phyloP scores from a whole-genome alignment of 2,113 vertebrate species.

The Tenrec ecaudatus region DNA sequence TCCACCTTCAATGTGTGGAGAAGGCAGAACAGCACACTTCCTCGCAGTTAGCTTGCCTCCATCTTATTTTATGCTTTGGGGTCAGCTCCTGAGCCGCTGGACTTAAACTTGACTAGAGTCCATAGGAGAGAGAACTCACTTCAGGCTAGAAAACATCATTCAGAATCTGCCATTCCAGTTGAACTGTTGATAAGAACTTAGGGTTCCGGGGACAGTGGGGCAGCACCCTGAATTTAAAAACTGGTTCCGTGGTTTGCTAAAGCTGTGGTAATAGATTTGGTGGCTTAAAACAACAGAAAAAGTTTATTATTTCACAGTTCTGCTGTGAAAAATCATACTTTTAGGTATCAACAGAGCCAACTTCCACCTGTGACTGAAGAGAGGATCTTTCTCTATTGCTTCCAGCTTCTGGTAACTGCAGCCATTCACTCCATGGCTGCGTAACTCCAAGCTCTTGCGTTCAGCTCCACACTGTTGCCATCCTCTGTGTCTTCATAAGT shows the following conservation, averaged over 20 bases:
- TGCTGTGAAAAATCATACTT: not conserved
- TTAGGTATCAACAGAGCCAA: not conserved
- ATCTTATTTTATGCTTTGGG: not conserved
- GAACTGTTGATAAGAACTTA: not conserved
- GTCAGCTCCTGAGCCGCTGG: not conserved
- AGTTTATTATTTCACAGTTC: not conserved
- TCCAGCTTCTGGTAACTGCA: not conserved
- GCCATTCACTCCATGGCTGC: not conserved
- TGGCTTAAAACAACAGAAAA: not conserved
- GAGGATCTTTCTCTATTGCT: not conserved
- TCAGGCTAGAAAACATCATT: conserved; percentile 3
- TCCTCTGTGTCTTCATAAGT: not conserved
- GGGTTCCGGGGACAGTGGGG: not conserved
- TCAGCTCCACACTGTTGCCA: not conserved
- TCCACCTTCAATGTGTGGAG: not conserved
- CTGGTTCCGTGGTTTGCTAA: not conserved
- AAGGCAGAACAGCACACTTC: not conserved
- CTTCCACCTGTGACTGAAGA: not conserved
- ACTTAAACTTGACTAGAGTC: not conserved
- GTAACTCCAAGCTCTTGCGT: not conserved
- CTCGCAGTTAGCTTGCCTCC: not conserved
- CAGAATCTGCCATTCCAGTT: not conserved
- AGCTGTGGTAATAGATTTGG: not conserved
- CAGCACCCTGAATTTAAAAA: not conserved
- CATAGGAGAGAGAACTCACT: conserved; percentile 11